Evolutionary conservation across 2,113 vertebrate species (phyloP), one percentile per base, ranked within the genome.

Genomic region (Chelonoidis abingdonii): DNA sequence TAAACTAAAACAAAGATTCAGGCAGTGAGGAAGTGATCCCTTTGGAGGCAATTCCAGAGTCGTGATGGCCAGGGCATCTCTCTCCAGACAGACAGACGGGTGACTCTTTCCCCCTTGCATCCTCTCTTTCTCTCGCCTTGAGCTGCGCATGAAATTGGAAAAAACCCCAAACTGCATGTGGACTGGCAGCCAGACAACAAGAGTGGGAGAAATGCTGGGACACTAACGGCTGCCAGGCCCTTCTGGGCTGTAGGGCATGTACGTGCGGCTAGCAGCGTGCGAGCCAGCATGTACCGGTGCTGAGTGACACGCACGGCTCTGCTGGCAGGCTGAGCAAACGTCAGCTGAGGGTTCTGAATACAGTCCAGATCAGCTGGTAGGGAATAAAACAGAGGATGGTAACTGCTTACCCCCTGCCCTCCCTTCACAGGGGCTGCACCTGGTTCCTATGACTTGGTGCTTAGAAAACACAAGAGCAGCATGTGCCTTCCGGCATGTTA

Each of bases 241-340:
- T 90, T 80, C 91, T 89, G 95, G 78, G 96, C 94, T 17, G 91
- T 2, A 79, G 93, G 95, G 91, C 95, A 86, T 62, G 86, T 97
- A 98, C 97, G 97, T 98, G 97, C 97, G 69, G 95, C 17, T 93
- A 83, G 97, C 93, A 92, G 92, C 96, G 97, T 98, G 96, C 84
- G 59, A 92, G 87, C 80, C 2, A 4, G 35, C 6, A 92, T 62
- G 76, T 53, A 93, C 86, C 1, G 62, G 78, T 76, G 80, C 90
- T 24, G 1, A 82, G 54, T 76, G 93, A 84, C 93, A 89, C 50
- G 3, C 82, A 56, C 3, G 8, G 10, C 81, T 92, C 17, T 57
- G 84, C 87, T 84, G 93, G 89, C 96, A 92, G 85, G 86, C 81
- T 5, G 3, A 5, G 10, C 24, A 21, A 91, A 95, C 52, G 81